phyloP scores from a whole-genome alignment of 2,113 vertebrate species.

The Bubo bubo region DNA sequence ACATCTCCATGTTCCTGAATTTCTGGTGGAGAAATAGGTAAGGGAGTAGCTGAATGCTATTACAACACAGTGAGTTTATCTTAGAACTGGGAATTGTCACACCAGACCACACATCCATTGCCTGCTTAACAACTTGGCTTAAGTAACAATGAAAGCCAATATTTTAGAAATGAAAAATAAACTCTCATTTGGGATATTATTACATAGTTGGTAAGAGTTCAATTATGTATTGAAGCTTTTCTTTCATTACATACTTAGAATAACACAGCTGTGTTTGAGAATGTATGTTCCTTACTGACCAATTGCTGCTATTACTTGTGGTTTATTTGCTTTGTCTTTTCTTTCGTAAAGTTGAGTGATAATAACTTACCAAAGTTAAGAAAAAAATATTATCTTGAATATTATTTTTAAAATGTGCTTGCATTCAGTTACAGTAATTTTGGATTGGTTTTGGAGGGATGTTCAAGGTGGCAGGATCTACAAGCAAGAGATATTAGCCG shows the following conservation, averaged over 20 bases:
- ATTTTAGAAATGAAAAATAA: slow-evolving; percentile 5
- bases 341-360: background rate
- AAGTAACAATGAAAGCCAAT: background rate
- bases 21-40: background rate
- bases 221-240: background rate
- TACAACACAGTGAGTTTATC: background rate
- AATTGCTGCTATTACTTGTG: background rate
- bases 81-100: background rate
- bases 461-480: background rate
- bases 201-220: background rate
- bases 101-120: background rate
- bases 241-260: background rate
- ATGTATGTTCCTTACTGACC: background rate
- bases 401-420: background rate
- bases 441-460: background rate
- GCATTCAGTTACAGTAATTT: background rate
- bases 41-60: background rate
- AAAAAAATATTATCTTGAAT: background rate
- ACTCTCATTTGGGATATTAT: background rate
- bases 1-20: background rate
- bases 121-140: background rate
- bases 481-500: background rate
- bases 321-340: background rate
- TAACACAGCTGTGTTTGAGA: background rate
- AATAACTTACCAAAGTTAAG: background rate